phyloP scores from a whole-genome alignment of 2,113 vertebrate genomes.

The Rhynchomys soricoides region DNA sequence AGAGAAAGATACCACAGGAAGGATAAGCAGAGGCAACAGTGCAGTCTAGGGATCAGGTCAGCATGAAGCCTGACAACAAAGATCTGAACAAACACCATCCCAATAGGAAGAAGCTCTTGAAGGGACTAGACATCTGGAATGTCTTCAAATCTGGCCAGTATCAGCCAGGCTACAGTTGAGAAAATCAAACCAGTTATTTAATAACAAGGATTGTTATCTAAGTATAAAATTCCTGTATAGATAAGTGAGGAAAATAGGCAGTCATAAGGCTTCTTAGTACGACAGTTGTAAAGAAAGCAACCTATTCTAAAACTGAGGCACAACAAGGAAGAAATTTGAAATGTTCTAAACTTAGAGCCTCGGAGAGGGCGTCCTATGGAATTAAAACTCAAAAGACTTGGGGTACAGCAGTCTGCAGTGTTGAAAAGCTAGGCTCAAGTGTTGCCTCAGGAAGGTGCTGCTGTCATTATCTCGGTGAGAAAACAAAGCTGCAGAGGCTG shows the following conservation, averaged over 20 bases:
- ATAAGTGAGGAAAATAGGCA: neutral
- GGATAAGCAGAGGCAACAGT: rapidly evolving
- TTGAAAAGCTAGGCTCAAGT: neutral
- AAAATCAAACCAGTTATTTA: neutral
- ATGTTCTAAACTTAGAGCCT: neutral
- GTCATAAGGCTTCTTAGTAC: neutral
- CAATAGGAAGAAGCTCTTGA: neutral
- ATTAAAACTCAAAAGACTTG: neutral
- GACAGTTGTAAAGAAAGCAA: neutral
- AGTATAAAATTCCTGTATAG: neutral
- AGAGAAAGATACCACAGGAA: neutral
- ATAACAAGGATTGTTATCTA: neutral
- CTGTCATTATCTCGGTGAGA: neutral
- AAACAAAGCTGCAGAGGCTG: neutral
- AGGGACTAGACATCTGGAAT: neutral
- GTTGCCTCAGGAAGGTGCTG: neutral
- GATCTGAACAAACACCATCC: rapidly evolving
- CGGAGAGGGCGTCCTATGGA: neutral
- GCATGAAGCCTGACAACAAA: neutral
- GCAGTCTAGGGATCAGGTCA: neutral
- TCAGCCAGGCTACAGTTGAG: neutral
- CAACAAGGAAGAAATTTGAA: neutral
- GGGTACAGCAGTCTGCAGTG: neutral
- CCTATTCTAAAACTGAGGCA: neutral
- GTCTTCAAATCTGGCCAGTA: neutral